Evolutionary conservation across 37 sponge, comb jelly and placozoan species (phyloP).

Genomic region (Bolinopsis microptera): DNA sequence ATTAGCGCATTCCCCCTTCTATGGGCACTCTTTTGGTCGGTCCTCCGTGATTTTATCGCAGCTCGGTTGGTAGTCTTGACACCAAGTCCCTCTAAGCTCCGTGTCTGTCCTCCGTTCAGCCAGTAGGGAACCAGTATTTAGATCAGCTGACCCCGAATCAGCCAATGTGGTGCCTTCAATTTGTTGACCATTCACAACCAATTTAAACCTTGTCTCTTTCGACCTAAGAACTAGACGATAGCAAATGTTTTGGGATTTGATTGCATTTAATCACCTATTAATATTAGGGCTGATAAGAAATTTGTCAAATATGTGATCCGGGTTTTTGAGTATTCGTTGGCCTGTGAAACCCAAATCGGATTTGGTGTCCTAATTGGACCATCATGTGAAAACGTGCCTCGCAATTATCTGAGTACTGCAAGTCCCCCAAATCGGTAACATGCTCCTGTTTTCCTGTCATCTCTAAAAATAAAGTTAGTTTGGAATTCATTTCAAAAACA

Average conservation of each 20-base stretch:
- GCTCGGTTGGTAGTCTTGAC: constrained; percentile 2
- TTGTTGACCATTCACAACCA: not conserved
- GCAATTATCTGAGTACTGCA: not conserved
- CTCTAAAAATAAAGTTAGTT: not conserved
- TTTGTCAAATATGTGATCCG: constrained; percentile 57
- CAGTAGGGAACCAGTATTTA: not conserved
- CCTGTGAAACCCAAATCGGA: not conserved
- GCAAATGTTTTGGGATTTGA: not conserved
- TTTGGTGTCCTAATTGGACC: not conserved
- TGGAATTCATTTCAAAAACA: not conserved
- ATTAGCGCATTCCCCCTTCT: not conserved
- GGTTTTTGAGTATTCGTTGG: not conserved
- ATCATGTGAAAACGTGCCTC: not conserved
- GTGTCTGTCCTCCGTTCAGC: not conserved
- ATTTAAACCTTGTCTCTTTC: not conserved
- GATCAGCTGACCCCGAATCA: not conserved
- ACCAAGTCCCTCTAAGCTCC: not conserved
- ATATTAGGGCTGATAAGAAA: constrained; percentile 33
- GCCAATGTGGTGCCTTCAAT: not conserved
- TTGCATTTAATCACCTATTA: constrained; percentile 33
- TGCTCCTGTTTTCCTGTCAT: not conserved
- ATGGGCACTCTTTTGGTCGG: not conserved
- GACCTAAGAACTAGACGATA: constrained; percentile 6
- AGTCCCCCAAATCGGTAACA: not conserved
- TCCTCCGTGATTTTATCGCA: not conserved